A percentile compares a stretch with the other conserved stretches of the same genome.
Evolutionary conservation across 1,140 invertebrate species (phyloP).

Genomic region (Drosophila pectinifera): DNA sequence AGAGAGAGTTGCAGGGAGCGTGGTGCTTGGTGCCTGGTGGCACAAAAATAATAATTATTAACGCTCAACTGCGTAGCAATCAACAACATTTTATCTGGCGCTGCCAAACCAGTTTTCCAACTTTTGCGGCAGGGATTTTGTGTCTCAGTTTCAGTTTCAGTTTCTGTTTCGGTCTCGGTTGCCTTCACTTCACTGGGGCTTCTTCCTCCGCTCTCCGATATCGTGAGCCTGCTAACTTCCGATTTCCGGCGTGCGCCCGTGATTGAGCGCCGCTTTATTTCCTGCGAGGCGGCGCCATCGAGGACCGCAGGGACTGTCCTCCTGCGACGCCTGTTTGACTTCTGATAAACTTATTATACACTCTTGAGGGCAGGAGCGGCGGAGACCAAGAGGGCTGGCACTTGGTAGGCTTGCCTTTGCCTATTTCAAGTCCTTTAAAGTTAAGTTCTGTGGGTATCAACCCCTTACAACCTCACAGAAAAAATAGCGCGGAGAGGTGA

Average conservation of each 20-base stretch:
- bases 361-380: constrained; percentile 7
- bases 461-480: background rate
- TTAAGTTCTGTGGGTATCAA: constrained; percentile 53
- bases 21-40: constrained; percentile 6
- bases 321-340: constrained; percentile 42
- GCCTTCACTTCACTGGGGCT: constrained; percentile 5
- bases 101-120: constrained; percentile 55
- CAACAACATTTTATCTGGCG: constrained; percentile 80
- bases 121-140: constrained; percentile 44
- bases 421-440: constrained; percentile 67
- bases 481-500: background rate
- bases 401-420: constrained; percentile 57
- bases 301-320: constrained; percentile 39
- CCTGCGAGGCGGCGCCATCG: constrained; percentile 65
- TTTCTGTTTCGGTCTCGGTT: constrained; percentile 25
- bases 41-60: constrained; percentile 78
- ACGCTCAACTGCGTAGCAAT: constrained; percentile 80
- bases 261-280: constrained; percentile 78
- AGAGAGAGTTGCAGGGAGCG: background rate
- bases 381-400: background rate
- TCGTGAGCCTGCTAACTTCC: constrained; percentile 81
- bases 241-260: constrained; percentile 74
- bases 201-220: constrained; percentile 43
- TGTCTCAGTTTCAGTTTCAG: constrained; percentile 27
- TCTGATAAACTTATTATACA: constrained; percentile 73